A percentile compares a stretch with the other conserved stretches of the same genome.
Evolutionary conservation across 2,888 invertebrate genomes (phyloP).

Genomic region (Caenorhabditis zanzibari): DNA sequence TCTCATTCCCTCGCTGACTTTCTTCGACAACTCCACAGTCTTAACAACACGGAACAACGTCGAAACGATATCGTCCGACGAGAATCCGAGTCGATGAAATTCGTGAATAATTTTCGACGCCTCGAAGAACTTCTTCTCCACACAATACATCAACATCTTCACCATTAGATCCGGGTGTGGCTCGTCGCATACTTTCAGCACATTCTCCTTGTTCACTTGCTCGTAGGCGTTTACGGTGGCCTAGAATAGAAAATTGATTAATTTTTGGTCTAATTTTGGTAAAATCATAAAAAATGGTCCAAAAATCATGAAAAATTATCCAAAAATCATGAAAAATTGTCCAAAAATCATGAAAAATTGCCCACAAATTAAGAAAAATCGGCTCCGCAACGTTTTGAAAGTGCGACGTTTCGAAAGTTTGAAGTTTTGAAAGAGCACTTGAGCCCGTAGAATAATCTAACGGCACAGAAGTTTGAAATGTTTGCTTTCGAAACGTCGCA

Average conservation of each 20-base stretch:
- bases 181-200: constrained; percentile 97
- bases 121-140: constrained; percentile 86
- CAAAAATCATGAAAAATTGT: too few species aligned
- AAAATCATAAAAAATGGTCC: not conserved
- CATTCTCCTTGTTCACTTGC: constrained; percentile 93
- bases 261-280: constrained; percentile 92
- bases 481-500: too few species aligned
- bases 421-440: too few species aligned
- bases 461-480: too few species aligned
- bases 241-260: constrained; percentile 84
- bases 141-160: constrained; percentile 92
- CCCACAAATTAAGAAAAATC: too few species aligned
- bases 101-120: constrained; percentile 87
- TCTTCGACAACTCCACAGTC: constrained; percentile 90
- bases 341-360: not conserved
- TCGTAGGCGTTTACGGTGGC: constrained; percentile 95
- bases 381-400: not conserved
- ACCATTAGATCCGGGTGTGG: constrained; percentile 96
- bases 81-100: constrained; percentile 94
- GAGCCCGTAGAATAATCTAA: too few species aligned
- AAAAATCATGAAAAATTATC: not conserved
- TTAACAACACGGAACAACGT: constrained; percentile 96
- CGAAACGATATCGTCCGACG: constrained; percentile 95
- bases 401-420: too few species aligned
- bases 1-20: constrained; percentile 90